Evolutionary conservation across 1,140 invertebrate genomes (phyloP).

Genomic region (Aphaenogaster floridana): DNA sequence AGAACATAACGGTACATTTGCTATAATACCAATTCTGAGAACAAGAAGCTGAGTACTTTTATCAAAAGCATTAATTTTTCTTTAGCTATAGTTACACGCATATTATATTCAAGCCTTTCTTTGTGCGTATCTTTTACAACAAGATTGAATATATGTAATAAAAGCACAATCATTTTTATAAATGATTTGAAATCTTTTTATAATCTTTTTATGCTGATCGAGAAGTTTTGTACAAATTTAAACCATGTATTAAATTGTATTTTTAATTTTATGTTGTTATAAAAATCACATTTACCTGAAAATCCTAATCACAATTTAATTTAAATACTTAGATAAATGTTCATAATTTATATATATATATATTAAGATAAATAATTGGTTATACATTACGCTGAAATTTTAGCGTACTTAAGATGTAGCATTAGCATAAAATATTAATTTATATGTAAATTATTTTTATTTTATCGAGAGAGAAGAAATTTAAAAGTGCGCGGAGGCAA

Average conservation of each 20-base stretch:
- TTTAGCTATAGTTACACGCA: not conserved
- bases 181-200: not conserved
- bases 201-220: not conserved
- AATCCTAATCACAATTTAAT: not conserved
- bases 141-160: not conserved
- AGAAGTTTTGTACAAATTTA: not conserved
- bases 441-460: constrained; percentile 16
- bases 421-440: constrained; percentile 23
- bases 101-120: not conserved
- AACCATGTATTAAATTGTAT: not conserved
- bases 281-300: not conserved
- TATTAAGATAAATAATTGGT: not conserved
- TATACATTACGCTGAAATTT: not conserved
- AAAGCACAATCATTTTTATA: not conserved
- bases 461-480: not conserved
- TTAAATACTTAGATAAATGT: constrained; percentile 2
- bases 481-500: constrained; percentile 44
- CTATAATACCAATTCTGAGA: not conserved
- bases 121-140: not conserved
- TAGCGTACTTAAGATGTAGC: not conserved
- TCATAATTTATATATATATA: not conserved
- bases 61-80: not conserved
- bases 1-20: not conserved
- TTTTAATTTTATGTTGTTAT: not conserved
- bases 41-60: not conserved